A percentile compares a stretch with the other conserved stretches of the same genome.
These are phyloP conservation scores for Catharus bicknelli DNA, from an alignment of 2,113 vertebrate species.

Conservation along the genomic window DNA sequence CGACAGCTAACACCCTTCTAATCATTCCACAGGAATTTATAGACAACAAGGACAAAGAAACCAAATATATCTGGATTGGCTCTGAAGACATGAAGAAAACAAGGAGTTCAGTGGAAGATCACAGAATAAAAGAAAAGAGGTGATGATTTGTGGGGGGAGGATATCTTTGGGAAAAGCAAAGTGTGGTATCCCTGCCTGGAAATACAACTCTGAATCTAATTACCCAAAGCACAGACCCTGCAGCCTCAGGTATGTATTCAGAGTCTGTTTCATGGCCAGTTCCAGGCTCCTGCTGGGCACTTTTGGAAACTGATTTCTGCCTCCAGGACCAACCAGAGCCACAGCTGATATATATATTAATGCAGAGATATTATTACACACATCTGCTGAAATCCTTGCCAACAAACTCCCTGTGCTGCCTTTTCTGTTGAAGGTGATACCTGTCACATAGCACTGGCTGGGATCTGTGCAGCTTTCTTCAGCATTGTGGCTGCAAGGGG, in stretches of 20 bases:
- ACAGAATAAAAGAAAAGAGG: not conserved
- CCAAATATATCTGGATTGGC: conserved; percentile 49
- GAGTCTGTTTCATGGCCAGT: not conserved
- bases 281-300: not conserved
- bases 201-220: not conserved
- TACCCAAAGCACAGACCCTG: not conserved
- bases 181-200: not conserved
- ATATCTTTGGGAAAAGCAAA: not conserved
- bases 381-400: not conserved
- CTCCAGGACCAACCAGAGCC: not conserved
- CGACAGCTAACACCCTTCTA: not conserved
- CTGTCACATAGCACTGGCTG: accelerated
- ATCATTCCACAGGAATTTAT: conserved; percentile 45
- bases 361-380: not conserved
- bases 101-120: not conserved
- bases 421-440: not conserved
- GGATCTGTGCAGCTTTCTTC: not conserved
- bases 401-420: not conserved
- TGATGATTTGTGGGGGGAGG: not conserved
- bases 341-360: not conserved
- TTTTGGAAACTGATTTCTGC: not conserved
- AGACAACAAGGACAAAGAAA: conserved; percentile 40
- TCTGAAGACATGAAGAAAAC: not conserved
- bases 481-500: not conserved
- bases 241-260: not conserved